phyloP scores from a whole-genome alignment of 2,888 invertebrate genomes.

The Trichopria drosophilae region DNA sequence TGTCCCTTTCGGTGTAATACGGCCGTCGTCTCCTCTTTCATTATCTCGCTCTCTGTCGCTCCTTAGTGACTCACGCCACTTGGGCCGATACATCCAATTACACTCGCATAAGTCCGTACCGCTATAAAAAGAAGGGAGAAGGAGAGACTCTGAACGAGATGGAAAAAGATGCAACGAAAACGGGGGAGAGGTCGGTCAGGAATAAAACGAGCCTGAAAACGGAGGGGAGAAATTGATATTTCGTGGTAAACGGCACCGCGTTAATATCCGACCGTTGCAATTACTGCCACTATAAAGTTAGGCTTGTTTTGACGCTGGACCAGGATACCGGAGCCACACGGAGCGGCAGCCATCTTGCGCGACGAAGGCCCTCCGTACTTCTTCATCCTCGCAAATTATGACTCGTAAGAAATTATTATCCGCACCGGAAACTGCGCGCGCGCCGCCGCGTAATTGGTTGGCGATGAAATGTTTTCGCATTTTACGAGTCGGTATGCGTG shows the following conservation, averaged over 20 bases:
- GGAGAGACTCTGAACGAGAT: background rate
- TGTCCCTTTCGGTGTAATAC: too few relatives aligned
- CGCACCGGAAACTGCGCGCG: background rate
- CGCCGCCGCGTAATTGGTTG: constrained; percentile 5
- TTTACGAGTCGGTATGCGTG: background rate
- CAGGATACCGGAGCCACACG: constrained; percentile 6
- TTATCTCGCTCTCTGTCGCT: constrained; percentile 37
- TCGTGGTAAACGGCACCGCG: constrained; percentile 22
- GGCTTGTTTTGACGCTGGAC: constrained; percentile 19
- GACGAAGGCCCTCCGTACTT: constrained; percentile 1
- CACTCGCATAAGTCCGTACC: constrained; percentile 35
- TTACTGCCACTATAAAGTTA: constrained; percentile 4
- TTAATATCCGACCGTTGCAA: constrained; percentile 16
- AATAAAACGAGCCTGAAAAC: background rate
- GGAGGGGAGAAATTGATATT: constrained; percentile 24
- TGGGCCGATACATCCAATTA: constrained; percentile 43
- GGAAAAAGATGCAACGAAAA: background rate
- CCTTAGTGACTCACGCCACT: constrained; percentile 42
- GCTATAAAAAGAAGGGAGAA: too few relatives aligned
- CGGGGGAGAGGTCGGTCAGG: background rate
- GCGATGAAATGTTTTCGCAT: constrained; percentile 9
- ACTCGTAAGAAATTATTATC: constrained; percentile 23
- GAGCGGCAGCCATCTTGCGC: too few relatives aligned
- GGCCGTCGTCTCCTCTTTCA: too few relatives aligned
- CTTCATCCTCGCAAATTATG: constrained; percentile 20